Base-by-base conservation (phyloP, 1,140 invertebrate genomes). In the Drosophila bocqueti region DNA sequence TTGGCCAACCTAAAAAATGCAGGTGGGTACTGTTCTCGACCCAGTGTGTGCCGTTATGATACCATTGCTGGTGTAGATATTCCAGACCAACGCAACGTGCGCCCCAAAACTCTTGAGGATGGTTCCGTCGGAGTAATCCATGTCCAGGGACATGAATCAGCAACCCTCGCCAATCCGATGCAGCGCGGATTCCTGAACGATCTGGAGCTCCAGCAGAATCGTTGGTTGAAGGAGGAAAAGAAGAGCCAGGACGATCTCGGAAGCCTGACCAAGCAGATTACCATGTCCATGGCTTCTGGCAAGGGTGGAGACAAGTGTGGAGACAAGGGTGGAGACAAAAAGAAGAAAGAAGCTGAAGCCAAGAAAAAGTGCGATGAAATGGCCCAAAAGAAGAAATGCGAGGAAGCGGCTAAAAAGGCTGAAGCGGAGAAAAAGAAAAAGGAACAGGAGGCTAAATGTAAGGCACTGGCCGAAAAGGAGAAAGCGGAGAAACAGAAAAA, bases 181-280 rank as follows among this genome's bases (percentile, higher is more conserved):
- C 31, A 29, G 7, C 49, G 24, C 13, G 13, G 16, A 21, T 58
- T 64, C 50, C 50, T 58, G 3, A 26, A 63, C 7, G 61, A 63
- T 57, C 34, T 63, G 24, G 34, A 63, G 34, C 13, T 38, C 1
- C 49, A 42, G n/a, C 24, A 55, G 13, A 55, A 21, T n/a, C 34
- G 34, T 13, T 55, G 47, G 60, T 57, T 29, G 13, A 57, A 24
- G 24, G 21, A 38, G 34, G 40, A 57, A 67, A 18, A 21, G 21
- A 34, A 34, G 31, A 31, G 11, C 16, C 18, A 24, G 55, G 50
- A 31, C 7, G 36, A 42, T 42, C 9, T 58, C 3, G n/a, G 10
- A 42, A 21, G 7, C 10, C 36, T 42, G 3, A 29, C 15, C 26
- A 60, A 42, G 11, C 15, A 64, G 7, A 60, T 64, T 3, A 64